Base-by-base conservation (phyloP, 2,797 vertebrate species). In the Syngnathus rostellatus region DNA sequence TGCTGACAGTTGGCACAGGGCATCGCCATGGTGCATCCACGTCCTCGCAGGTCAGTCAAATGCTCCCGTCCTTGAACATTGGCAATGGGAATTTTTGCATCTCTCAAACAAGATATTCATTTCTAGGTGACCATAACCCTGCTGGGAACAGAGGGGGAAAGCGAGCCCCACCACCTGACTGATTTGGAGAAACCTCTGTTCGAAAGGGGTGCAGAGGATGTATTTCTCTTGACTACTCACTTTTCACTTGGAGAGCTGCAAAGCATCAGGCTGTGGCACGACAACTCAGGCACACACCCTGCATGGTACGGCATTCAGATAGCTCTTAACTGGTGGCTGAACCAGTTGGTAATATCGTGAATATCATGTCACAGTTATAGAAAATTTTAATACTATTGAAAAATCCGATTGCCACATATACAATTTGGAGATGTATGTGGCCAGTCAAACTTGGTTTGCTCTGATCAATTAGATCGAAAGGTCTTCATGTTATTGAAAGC, bases 261-360 rank as follows among this genome's bases (percentile, higher is more conserved):
- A 77, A 91, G 89, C 78, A 89, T 98, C 77, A 83, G 95, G 76
- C 54, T 99, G 72, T 98, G 95, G 97, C 96, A 98, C 6, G 93
- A 98, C 83, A 97, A 94, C 88, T 96, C 95, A 0, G 96, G 96
- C 72, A 58, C 81, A 11, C 89, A 81, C 53, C 94, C 95, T 0
- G 92, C 93, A 55, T 98, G 95, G 96, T 98, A 86, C 65, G 80
- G 23, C 10, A 16, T 14, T 9, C 19, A 17, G 9, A 63, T 21
- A 8, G 50, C 8, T n/a, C 50, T 53, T 53, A 8, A 23, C n/a
- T 11, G 50, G n/a, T 8, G 50, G 23, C 19, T n/a, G 19, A n/a
- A 21, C 50, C 8, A 53, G 19, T n/a, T 23, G 8, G 8, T 21
- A 51, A 51, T 2, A 51, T 10, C 50, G 21, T 9, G 19, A 21